Percentiles rank a stretch among this genome's conserved stretches.
Conservation (phyloP, 2,797 vertebrate genomes). For the Babyrousa celebensis region DNA sequence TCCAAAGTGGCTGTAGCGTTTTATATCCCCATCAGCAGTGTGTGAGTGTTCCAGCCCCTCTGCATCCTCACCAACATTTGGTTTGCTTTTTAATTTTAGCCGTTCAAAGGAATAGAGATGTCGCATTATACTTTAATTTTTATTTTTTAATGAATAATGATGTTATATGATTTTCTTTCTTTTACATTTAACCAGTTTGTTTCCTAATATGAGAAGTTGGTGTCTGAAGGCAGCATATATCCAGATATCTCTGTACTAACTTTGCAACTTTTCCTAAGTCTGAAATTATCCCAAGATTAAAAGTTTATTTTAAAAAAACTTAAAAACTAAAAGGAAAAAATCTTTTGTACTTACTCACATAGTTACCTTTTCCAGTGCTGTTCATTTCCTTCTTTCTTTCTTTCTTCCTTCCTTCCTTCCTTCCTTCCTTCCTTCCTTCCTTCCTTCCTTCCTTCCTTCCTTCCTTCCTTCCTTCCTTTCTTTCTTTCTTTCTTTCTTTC, state of each 20-base stretch:
- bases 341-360: background rate
- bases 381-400: background rate
- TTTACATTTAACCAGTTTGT: background rate
- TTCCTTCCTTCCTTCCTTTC: background rate
- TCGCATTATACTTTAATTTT: background rate
- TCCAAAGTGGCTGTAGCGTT: background rate
- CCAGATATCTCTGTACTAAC: background rate
- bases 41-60: background rate
- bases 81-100: background rate
- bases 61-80: background rate
- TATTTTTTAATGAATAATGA: constrained; percentile 5
- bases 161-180: background rate
- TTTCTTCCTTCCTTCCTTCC: too few species aligned
- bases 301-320: background rate
- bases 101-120: background rate
- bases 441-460: too few species aligned
- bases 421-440: background rate
- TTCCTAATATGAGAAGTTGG: background rate
- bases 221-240: background rate
- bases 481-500: background rate
- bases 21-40: background rate
- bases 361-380: background rate
- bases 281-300: background rate
- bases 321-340: background rate
- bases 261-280: background rate